Evolutionary conservation across 2,888 invertebrate genomes (phyloP).

Genomic region (Nematopogon swammerdamellus): DNA sequence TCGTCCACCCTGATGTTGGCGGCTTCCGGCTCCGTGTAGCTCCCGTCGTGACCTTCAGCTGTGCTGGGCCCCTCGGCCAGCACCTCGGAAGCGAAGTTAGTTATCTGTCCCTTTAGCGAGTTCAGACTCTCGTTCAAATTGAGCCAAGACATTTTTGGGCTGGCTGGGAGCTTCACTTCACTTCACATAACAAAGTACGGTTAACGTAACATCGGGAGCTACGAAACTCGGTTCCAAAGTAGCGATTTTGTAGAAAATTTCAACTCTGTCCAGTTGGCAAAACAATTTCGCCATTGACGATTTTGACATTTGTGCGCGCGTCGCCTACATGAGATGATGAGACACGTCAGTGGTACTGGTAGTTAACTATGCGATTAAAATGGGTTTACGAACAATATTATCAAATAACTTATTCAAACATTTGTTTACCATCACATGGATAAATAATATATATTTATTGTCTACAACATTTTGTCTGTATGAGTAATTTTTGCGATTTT

Average conservation of each 20-base stretch:
- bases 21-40: conserved; percentile 18
- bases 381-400: no score
- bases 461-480: no score
- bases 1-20: conserved; percentile 37
- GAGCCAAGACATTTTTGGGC: conserved; percentile 63
- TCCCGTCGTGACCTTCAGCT: conserved; percentile 49
- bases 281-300: conserved; percentile 23
- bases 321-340: no score
- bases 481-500: no score
- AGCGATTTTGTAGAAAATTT: conserved; percentile 46
- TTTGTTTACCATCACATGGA: no score
- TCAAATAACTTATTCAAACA: no score
- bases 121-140: conserved; percentile 63
- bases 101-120: conserved; percentile 82
- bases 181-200: conserved; percentile 17
- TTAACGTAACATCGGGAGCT: conserved; percentile 19
- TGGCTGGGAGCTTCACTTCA: conserved; percentile 29
- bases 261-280: conserved; percentile 54
- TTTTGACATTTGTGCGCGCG: not conserved
- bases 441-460: no score
- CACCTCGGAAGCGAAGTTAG: conserved; percentile 86
- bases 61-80: conserved; percentile 64
- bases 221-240: conserved; percentile 44
- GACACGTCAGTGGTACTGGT: no score
- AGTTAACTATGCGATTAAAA: no score